phyloP scores from a whole-genome alignment of 1,140 invertebrate species.

The Brevipalpus yothersi region DNA sequence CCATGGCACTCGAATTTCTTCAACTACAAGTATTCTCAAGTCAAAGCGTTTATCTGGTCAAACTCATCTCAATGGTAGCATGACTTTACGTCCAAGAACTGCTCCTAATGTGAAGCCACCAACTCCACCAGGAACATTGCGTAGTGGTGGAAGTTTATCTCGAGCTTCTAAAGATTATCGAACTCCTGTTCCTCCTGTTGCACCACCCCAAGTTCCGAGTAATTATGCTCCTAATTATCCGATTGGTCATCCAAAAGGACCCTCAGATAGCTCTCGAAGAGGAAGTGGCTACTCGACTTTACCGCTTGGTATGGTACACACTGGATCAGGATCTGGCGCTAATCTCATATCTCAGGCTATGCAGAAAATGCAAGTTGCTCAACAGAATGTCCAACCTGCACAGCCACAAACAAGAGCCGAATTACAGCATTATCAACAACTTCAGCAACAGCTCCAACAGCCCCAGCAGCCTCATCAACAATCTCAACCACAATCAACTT shows the following conservation, averaged over 20 bases:
- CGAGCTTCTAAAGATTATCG: slow-evolving; percentile 59
- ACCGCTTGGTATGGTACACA: slow-evolving; percentile 14
- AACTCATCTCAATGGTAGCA: not conserved
- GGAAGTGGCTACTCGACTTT: slow-evolving; percentile 42
- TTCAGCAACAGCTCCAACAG: not conserved
- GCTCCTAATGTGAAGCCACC: slow-evolving; percentile 82
- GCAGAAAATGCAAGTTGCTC: slow-evolving; percentile 5
- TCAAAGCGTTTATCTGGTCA: slow-evolving; percentile 8
- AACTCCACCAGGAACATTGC: slow-evolving; percentile 58
- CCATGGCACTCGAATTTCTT: slow-evolving; percentile 7
- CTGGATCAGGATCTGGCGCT: too few relatives aligned
- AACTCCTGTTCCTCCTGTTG: slow-evolving; percentile 63
- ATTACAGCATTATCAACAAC: not conserved
- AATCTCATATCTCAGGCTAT: not conserved
- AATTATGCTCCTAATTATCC: slow-evolving; percentile 87
- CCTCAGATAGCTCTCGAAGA: slow-evolving; percentile 17
- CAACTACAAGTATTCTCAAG: slow-evolving; percentile 6
- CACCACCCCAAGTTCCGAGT: slow-evolving; percentile 62
- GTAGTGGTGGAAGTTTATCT: slow-evolving; percentile 35
- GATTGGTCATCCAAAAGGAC: slow-evolving; percentile 35
- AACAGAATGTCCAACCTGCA: not conserved
- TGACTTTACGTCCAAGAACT: slow-evolving; percentile 27
- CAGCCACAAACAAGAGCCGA: too few relatives aligned
- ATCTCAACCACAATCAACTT: slow-evolving; percentile 7
- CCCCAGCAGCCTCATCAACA: too few relatives aligned